Evolutionary conservation across 2,888 invertebrate genomes (phyloP).

Genomic region (Drosophila anceps): DNA sequence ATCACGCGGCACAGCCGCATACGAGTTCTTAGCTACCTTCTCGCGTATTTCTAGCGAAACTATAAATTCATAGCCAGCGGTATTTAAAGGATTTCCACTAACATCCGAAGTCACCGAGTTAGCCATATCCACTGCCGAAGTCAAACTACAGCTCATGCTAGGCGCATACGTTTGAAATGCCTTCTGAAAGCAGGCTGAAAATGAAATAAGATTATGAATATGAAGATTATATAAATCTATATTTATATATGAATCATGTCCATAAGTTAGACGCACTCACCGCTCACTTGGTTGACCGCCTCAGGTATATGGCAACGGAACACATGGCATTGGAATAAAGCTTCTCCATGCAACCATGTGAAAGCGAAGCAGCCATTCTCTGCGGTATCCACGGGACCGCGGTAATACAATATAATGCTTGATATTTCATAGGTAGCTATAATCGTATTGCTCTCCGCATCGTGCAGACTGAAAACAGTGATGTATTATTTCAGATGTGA

Average conservation of each 20-base stretch:
- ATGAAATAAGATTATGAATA: neutral
- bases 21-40: slow-evolving; percentile 94
- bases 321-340: slow-evolving; percentile 98
- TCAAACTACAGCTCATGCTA: slow-evolving; percentile 92
- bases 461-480: slow-evolving; percentile 89
- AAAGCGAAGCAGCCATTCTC: slow-evolving; percentile 99
- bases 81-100: slow-evolving; percentile 86
- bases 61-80: slow-evolving; percentile 93
- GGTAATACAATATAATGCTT: slow-evolving; percentile 97
- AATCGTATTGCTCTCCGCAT: slow-evolving; percentile 91
- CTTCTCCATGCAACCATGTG: slow-evolving; percentile 97
- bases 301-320: slow-evolving; percentile 98
- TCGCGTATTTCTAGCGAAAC: slow-evolving; percentile 97
- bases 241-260: slow-evolving; percentile 5
- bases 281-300: slow-evolving; percentile 92
- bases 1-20: slow-evolving; percentile 94
- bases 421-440: slow-evolving; percentile 96
- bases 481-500: neutral
- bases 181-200: slow-evolving; percentile 92
- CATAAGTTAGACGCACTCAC: slow-evolving; percentile 85
- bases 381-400: slow-evolving; percentile 92
- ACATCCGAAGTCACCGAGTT: slow-evolving; percentile 88
- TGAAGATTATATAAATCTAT: neutral
- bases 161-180: slow-evolving; percentile 96
- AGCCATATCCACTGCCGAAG: slow-evolving; percentile 86